phyloP scores from a whole-genome alignment of 2,888 invertebrate genomes.

The Sphaerophoria taeniata region DNA sequence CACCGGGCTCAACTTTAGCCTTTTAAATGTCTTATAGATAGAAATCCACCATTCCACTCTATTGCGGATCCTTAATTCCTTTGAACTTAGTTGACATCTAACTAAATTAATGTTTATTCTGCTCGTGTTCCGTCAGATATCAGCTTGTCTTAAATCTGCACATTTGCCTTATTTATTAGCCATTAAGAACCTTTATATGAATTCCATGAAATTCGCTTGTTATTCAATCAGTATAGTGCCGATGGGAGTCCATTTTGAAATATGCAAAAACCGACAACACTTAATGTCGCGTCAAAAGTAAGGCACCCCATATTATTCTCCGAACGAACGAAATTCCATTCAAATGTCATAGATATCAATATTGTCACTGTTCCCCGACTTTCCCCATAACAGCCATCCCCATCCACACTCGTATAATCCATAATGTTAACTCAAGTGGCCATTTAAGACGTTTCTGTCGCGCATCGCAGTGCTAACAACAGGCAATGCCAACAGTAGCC shows the following conservation, averaged over 20 bases:
- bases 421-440: slow-evolving; percentile 72
- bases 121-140: slow-evolving; percentile 18
- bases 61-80: not conserved
- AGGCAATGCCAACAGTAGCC: slow-evolving; percentile 58
- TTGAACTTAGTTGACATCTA: not conserved
- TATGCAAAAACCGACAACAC: slow-evolving; percentile 35
- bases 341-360: slow-evolving; percentile 64
- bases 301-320: slow-evolving; percentile 28
- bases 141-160: too few relatives aligned
- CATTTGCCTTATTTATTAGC: slow-evolving; percentile 16
- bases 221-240: not conserved
- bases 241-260: slow-evolving; percentile 48
- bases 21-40: too few relatives aligned
- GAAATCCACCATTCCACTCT: too few relatives aligned
- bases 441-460: slow-evolving; percentile 63
- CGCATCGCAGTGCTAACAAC: slow-evolving; percentile 65
- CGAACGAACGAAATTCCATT: slow-evolving; percentile 45
- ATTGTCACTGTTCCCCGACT: slow-evolving; percentile 11
- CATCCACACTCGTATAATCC: slow-evolving; percentile 57
- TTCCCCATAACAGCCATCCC: slow-evolving; percentile 1
- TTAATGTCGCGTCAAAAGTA: slow-evolving; percentile 63
- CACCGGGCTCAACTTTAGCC: too few relatives aligned
- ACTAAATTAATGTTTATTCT: not conserved
- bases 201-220: slow-evolving; percentile 8
- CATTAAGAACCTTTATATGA: slow-evolving; percentile 22